Evolutionary conservation across 23 tunicate genomes (phyloP), one percentile per base, ranked within the genome.

Genomic region (Corella eumyota): DNA sequence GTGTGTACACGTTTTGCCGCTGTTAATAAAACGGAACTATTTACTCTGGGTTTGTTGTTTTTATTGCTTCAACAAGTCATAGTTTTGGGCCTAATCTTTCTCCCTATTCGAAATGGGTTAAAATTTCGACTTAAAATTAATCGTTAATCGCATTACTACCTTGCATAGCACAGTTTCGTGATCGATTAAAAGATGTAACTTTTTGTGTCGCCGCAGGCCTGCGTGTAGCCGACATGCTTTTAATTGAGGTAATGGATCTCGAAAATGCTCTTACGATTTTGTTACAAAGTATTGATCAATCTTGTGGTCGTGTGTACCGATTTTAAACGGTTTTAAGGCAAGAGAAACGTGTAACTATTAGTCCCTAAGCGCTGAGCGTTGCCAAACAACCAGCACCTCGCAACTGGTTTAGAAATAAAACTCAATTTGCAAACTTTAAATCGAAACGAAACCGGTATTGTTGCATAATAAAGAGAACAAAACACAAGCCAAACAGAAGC

Each of bases 171-270:
- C n/a, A n/a, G n/a, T n/a, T n/a, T n/a, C n/a, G 51, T 52, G 44
- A 62, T 62, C 68, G 68, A 62, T 62, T n/a, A 37, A 15, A 25
- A 25, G 52, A 22, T 62, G 20, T 51, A 62, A 62, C 51, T 51
- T 62, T 51, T 38, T 62, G 44, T 51, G 44, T 62, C 25, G 68
- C 68, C 68, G 68, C 68, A 38, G 51, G 68, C 34, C 31, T 52
- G 27, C 57, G n/a, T n/a, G n/a, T n/a, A n/a, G n/a, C 13, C 27
- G 40, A 62, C 68, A 62, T 34, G 68, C 52, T 38, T 62, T 62
- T 62, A 62, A 62, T 62, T 62, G 68, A 40, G 44, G 68, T 62
- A 62, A 62, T 62, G 68, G 68, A 62, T 62, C 40, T 52, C 53
- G 68, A 62, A 62, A 62, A 62, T 62, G 68, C 68, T 38, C 68